Base-by-base conservation (phyloP, 2,797 vertebrate genomes). In the Sebastes vulpes region DNA sequence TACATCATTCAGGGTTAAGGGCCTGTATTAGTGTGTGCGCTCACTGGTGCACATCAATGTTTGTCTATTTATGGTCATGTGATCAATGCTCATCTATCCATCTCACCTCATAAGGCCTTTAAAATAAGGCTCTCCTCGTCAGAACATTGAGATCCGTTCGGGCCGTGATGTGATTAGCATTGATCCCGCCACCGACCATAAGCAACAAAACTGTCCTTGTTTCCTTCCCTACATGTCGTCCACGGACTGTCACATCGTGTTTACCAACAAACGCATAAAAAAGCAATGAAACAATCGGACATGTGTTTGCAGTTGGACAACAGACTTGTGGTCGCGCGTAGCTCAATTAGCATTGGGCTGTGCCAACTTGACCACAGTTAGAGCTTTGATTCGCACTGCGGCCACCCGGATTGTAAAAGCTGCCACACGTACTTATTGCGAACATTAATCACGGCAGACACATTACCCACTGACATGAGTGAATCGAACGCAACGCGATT, bases 1-100 rank as follows among this genome's bases (percentile, higher is more conserved):
- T 73, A 77, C 89, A 90, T 95, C 87, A 93, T 77, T 90, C 79
- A 64, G 69, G 66, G 83, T 90, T 88, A 64, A 81, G 29, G 35
- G 73, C n/a, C 21, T 21, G 42, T 4, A 42, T 73, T 56, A 59
- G 26, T 35, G 20, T 42, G 50, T 42, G 50, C 25, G 68, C 59
- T 85, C 48, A 28, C 32, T 53, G 25, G 59, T 59, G 52, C 56
- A 14, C 42, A 65, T 65, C 58, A 20, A 18, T 29, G 75, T 89
- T 79, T 73, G 57, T 75, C 48, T 18, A 8, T 64, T 65, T n/a
- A 42, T n/a, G 48, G 20, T 54, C 46, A 10, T 48, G 71, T 54
- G 65, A 75, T 81, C 70, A 42, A 26, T 16, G 16, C 21, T 31
- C 66, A 50, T 88, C 28, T n/a, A 48, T 83, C 71, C 59, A 48